Conservation (phyloP, 2,888 invertebrate genomes). For the Dichetophora obliterata region DNA sequence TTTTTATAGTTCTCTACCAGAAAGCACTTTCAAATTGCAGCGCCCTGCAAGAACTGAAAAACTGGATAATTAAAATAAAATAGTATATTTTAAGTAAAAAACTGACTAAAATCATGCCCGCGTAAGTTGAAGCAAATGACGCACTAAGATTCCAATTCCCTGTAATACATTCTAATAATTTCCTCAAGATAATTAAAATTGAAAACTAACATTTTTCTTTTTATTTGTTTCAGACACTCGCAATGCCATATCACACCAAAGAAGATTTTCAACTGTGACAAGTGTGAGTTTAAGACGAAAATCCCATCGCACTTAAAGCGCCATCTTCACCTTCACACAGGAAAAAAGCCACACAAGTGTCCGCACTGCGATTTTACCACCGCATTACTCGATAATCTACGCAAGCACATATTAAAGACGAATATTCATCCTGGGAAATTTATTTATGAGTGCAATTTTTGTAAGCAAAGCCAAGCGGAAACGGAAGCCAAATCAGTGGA, state of each 20-base stretch:
- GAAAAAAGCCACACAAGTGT: constrained; percentile 87
- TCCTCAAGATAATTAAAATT: too few species aligned
- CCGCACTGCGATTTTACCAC: constrained; percentile 85
- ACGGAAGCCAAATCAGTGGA: background rate
- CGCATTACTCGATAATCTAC: constrained; percentile 86
- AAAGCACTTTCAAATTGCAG: too few species aligned
- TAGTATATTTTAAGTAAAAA: too few species aligned
- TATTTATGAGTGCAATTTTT: constrained; percentile 83
- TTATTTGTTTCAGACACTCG: constrained; percentile 57
- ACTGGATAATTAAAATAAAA: too few species aligned
- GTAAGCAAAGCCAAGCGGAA: constrained; percentile 61
- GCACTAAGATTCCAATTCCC: too few species aligned
- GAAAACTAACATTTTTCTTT: background rate
- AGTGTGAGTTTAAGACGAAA: constrained; percentile 80
- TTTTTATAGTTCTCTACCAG: too few species aligned
- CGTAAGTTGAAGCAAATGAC: too few species aligned
- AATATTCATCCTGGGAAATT: constrained; percentile 82
- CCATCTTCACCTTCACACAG: constrained; percentile 84
- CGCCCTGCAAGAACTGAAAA: too few species aligned
- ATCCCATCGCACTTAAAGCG: constrained; percentile 80
- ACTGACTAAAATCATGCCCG: too few species aligned
- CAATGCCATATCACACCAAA: constrained; percentile 65
- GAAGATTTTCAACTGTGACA: constrained; percentile 75
- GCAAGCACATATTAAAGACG: constrained; percentile 87
- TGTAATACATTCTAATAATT: too few species aligned